Evolutionary conservation across 2,888 invertebrate genomes (phyloP).

Genomic region (Disparrhopalites patrizii): DNA sequence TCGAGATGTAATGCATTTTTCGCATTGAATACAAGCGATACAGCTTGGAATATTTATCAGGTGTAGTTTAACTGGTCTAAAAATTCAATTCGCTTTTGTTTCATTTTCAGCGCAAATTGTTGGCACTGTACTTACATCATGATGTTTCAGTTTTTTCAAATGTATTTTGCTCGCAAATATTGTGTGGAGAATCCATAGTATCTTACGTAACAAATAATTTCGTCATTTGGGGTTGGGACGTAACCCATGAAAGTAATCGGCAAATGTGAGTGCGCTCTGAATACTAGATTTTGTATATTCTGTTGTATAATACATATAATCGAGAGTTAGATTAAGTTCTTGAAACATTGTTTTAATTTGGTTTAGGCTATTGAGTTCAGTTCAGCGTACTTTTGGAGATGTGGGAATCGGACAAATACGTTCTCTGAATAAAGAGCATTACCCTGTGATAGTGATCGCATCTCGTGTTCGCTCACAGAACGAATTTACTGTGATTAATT

Average conservation of each 20-base stretch:
- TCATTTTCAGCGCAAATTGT: constrained; percentile 75
- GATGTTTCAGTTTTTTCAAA: constrained; percentile 92
- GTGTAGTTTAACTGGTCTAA: too few relatives aligned
- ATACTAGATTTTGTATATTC: background rate
- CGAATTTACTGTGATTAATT: constrained; percentile 55
- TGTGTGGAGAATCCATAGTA: constrained; percentile 86
- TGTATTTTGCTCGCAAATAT: constrained; percentile 92
- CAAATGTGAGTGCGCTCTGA: constrained; percentile 63
- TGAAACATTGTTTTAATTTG: constrained; percentile 6
- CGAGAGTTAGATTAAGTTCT: background rate
- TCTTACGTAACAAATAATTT: constrained; percentile 86
- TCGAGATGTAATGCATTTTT: constrained; percentile 67
- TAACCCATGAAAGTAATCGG: constrained; percentile 82
- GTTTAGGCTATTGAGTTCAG: constrained; percentile 67
- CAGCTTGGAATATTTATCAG: too few relatives aligned
- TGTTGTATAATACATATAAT: background rate
- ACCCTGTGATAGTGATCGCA: constrained; percentile 84
- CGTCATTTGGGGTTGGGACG: constrained; percentile 95
- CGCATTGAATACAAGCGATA: too few relatives aligned
- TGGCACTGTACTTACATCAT: constrained; percentile 94
- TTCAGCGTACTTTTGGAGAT: constrained; percentile 72
- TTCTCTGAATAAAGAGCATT: constrained; percentile 76
- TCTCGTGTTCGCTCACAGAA: constrained; percentile 82
- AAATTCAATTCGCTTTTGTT: background rate
- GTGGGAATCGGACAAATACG: constrained; percentile 79